phyloP scores from a whole-genome alignment of 92 coral and sea anemone genomes.

The Metridium senile region DNA sequence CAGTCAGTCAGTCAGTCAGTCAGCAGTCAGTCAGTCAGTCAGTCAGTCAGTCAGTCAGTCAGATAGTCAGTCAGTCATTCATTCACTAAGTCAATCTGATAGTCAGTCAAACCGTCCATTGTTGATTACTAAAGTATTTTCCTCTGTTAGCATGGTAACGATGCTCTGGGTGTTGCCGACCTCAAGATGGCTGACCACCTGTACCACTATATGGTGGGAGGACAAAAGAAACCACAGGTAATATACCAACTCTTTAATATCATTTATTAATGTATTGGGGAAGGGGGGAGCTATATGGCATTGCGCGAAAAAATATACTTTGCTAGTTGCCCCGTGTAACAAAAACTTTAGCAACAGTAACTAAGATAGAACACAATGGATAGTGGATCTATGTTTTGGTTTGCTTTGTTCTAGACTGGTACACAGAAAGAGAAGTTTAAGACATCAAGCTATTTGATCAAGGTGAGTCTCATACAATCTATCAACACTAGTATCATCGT shows the following conservation, averaged over 20 bases:
- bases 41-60: neutral
- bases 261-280: too few relatives aligned
- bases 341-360: too few relatives aligned
- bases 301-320: too few relatives aligned
- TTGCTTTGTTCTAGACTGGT: conserved; percentile 66
- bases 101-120: neutral
- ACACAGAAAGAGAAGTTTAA: conserved; percentile 98
- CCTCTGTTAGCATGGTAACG: conserved; percentile 76
- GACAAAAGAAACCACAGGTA: conserved; percentile 98
- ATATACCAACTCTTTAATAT: neutral
- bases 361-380: too few relatives aligned
- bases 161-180: conserved; percentile 80
- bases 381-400: neutral
- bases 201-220: conserved; percentile 97
- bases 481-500: neutral
- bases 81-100: too few relatives aligned
- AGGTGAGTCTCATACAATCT: conserved; percentile 49
- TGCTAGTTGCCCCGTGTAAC: too few relatives aligned
- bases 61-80: neutral
- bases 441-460: conserved; percentile 92
- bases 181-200: conserved; percentile 93
- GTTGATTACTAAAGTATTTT: neutral
- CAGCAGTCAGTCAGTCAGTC: neutral
- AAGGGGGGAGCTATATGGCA: too few relatives aligned
- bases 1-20: neutral